Percentiles rank a stretch among this genome's conserved stretches.
phyloP scores from a whole-genome alignment of 23 tunicate species.

The Phallusia fumigata region DNA sequence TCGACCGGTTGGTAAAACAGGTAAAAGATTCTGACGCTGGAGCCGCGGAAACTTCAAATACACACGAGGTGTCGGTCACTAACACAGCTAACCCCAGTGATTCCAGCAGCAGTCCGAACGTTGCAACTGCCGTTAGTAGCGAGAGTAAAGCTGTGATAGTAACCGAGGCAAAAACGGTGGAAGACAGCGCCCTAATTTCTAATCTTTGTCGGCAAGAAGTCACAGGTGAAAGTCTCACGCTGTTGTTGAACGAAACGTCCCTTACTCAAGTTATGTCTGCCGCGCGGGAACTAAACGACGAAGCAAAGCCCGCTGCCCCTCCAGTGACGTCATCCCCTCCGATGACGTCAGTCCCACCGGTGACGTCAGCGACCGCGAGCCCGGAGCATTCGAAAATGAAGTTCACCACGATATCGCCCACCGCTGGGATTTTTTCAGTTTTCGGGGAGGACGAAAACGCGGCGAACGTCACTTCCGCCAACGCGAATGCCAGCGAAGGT shows the following conservation, averaged over 20 bases:
- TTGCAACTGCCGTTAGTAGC: no score
- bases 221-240: slow-evolving; percentile 38
- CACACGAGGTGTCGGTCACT: no score
- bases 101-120: no score
- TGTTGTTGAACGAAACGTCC: slow-evolving; percentile 48
- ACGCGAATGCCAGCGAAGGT: not conserved
- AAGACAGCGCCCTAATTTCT: not conserved
- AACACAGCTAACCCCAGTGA: no score
- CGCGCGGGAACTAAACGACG: not conserved
- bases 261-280: slow-evolving; percentile 40
- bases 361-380: no score
- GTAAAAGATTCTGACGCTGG: not conserved
- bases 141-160: no score
- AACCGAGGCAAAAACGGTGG: not conserved
- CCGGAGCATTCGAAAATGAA: not conserved
- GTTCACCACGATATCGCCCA: slow-evolving; percentile 30
- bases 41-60: not conserved
- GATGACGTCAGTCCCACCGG: not conserved
- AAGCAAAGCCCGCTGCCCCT: not conserved
- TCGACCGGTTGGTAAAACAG: not conserved
- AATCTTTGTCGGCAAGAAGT: slow-evolving; percentile 27
- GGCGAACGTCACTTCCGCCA: not conserved
- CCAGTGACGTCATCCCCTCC: not conserved
- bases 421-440: slow-evolving; percentile 35
- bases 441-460: slow-evolving; percentile 16